Evolutionary conservation across 2,113 vertebrate species (phyloP).

Genomic region (Spea bombifrons): DNA sequence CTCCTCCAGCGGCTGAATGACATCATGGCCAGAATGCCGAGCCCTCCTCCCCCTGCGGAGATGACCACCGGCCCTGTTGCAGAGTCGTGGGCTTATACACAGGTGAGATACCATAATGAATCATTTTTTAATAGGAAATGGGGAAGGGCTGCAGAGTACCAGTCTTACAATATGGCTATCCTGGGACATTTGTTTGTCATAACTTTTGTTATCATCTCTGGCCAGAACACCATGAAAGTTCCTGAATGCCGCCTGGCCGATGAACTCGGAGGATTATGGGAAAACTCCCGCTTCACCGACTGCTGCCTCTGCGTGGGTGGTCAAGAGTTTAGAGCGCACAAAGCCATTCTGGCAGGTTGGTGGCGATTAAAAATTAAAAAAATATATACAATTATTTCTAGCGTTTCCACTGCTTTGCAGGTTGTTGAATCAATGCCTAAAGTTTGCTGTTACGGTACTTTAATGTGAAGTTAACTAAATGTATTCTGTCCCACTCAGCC

Average conservation of each 20-base stretch:
- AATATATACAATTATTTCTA: not conserved
- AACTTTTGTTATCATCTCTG: constrained; percentile 73
- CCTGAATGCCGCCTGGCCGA: constrained; percentile 94
- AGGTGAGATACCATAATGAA: constrained; percentile 66
- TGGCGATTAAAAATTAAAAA: constrained; percentile 8
- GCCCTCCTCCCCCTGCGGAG: constrained; percentile 97
- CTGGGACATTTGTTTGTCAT: no score
- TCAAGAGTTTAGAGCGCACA: constrained; percentile 89
- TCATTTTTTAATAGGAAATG: not conserved
- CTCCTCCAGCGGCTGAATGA: no score
- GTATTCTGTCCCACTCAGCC: constrained; percentile 56
- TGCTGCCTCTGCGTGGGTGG: constrained; percentile 91
- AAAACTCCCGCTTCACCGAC: constrained; percentile 94
- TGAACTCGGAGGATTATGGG: constrained; percentile 93
- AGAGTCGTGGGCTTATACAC: constrained; percentile 98
- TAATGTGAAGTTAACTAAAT: no score
- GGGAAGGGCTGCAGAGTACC: no score
- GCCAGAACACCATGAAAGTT: constrained; percentile 95
- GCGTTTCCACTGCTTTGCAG: no score
- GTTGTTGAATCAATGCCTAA: no score
- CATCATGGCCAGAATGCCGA: constrained; percentile 67
- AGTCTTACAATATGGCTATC: no score
- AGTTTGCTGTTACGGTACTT: no score
- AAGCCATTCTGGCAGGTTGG: constrained; percentile 87
- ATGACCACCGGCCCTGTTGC: constrained; percentile 97